phyloP scores from a whole-genome alignment of 2,888 invertebrate species.

The Zaprionus bogoriensis region DNA sequence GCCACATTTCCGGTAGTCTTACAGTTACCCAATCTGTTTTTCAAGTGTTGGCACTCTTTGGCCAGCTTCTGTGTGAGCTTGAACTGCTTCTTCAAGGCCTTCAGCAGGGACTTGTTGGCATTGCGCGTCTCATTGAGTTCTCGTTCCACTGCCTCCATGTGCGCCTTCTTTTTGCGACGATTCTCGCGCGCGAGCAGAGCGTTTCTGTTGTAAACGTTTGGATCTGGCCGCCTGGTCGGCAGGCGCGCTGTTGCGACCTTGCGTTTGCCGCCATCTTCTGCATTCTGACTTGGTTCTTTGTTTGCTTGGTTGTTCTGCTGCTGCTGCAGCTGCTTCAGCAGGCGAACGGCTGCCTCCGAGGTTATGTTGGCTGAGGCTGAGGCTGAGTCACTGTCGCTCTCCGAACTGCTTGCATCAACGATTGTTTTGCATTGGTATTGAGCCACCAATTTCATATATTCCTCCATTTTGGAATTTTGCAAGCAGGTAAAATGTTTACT shows the following conservation, averaged over 20 bases:
- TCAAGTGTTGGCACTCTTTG: constrained; percentile 84
- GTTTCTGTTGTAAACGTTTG: constrained; percentile 83
- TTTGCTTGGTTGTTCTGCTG: too few species aligned
- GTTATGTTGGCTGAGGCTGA: too few species aligned
- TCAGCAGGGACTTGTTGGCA: constrained; percentile 84
- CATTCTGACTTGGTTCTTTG: not conserved
- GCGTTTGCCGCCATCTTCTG: constrained; percentile 29
- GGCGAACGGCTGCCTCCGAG: too few species aligned
- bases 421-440: constrained; percentile 48
- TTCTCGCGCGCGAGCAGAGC: constrained; percentile 87
- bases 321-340: constrained; percentile 6
- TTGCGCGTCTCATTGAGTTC: constrained; percentile 82
- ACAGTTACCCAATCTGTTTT: constrained; percentile 84
- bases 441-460: constrained; percentile 53
- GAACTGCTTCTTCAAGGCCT: constrained; percentile 83
- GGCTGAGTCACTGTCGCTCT: constrained; percentile 41
- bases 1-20: constrained; percentile 84
- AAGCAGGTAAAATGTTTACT: constrained; percentile 71
- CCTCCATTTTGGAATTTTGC: constrained; percentile 59
- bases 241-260: constrained; percentile 50
- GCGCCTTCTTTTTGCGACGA: constrained; percentile 85
- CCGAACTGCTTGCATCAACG: constrained; percentile 46
- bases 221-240: constrained; percentile 81
- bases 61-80: constrained; percentile 83
- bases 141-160: constrained; percentile 85